Evolutionary conservation across 2,113 vertebrate species (phyloP), one percentile per base, ranked within the genome.

Genomic region (Lepidothrix coronata): DNA sequence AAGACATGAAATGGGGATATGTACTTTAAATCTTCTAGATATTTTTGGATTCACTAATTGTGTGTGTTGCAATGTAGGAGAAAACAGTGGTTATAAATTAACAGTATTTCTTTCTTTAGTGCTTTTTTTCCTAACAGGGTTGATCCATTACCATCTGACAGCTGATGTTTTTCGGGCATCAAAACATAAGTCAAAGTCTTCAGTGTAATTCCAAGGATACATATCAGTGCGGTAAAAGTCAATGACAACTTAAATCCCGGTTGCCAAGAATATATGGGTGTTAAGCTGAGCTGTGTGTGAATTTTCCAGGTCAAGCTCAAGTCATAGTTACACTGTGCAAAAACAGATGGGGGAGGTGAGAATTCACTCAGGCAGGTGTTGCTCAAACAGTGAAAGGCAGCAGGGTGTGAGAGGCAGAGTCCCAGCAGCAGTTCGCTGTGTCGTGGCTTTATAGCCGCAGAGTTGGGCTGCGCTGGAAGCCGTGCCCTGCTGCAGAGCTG

Each of bases 241-340:
- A 15, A 12, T 81, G 88, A 88, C 63, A 95, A 20, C 62, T 88
- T 62, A 80, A 86, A 91, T 71, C 72, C 59, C 44, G 20, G 51
- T 67, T 94, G 55, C 59, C 46, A 70, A 58, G 88, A 71, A 33
- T 82, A 43, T 57, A 62, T 12, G 54, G 58, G 28, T 86, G 75
- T 68, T 63, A 72, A 87, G 18, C 52, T 68, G 65, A 93, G 72
- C 63, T 5, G 1, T 39, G 33, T 51, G 48, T 79, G 83, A n/a
- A 28, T 89, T 94, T 91, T 93, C 79, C 88, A 90, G 75, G 63
- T 85, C 82, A 88, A 62, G 52, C 65, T 93, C 35, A 59, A 88
- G 37, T 5, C 2, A 2, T 10, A 54, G 54, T 82, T 68, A 41
- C 13, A 30, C 19, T 27, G n/a, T n/a, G 31, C 63, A 66, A 5